Conservation (phyloP, 2,797 vertebrate species). For the Platyrinchus mystaceus region DNA sequence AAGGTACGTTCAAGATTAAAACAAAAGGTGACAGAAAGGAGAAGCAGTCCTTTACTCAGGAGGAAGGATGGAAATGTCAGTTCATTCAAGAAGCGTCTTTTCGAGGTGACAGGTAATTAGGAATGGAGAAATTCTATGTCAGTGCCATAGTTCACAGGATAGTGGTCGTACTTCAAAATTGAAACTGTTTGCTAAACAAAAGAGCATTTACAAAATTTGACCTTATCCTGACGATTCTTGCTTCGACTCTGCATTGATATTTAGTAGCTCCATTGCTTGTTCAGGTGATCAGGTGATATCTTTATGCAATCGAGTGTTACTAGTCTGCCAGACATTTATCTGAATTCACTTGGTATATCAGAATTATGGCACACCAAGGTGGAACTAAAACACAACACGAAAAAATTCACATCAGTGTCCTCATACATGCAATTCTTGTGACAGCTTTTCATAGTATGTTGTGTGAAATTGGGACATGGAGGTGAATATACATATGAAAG, state of each 20-base stretch:
- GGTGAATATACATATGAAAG: neutral
- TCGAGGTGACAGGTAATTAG: slow-evolving; percentile 84
- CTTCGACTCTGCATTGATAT: neutral
- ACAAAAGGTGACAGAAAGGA: slow-evolving; percentile 84
- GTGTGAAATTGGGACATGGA: neutral
- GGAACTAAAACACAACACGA: neutral
- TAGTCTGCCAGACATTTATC: neutral
- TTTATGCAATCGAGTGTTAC: neutral
- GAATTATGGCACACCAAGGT: neutral
- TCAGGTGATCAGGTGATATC: neutral
- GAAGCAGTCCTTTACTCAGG: slow-evolving; percentile 84
- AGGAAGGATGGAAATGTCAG: slow-evolving; percentile 81
- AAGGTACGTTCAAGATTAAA: slow-evolving; percentile 86
- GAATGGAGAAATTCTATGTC: neutral
- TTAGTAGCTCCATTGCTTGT: neutral
- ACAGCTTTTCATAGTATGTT: neutral
- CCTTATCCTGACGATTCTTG: neutral
- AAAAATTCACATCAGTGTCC: neutral
- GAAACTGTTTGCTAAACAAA: neutral
- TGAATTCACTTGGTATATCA: neutral
- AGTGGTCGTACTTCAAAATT: neutral
- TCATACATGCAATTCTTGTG: neutral
- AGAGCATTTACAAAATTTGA: neutral
- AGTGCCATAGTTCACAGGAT: neutral
- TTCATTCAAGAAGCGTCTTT: slow-evolving; percentile 84